Evolutionary conservation across 1,140 invertebrate species (phyloP).

Genomic region (Pseudomyrmex concolor): DNA sequence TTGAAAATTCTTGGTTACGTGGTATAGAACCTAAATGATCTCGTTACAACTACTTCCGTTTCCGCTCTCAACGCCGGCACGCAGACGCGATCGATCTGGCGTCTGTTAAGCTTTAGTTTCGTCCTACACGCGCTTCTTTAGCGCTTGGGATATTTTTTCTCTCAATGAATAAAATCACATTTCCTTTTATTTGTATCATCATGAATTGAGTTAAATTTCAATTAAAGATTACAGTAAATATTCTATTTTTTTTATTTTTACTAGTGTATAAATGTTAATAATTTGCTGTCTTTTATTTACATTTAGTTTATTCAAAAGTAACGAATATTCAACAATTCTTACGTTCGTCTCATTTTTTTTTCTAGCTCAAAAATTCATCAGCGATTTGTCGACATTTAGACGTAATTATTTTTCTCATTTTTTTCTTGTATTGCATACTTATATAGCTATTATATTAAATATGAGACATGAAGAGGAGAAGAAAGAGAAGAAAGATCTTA

Average conservation of each 20-base stretch:
- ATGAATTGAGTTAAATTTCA: not conserved
- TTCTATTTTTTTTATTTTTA: not conserved
- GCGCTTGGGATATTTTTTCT: conserved; percentile 12
- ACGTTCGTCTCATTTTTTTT: no score
- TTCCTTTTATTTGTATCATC: not conserved
- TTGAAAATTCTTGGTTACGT: conserved; percentile 34
- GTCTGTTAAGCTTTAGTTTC: conserved; percentile 57
- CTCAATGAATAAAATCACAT: not conserved
- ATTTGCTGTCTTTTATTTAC: no score
- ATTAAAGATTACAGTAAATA: not conserved
- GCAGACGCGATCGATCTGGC: conserved; percentile 73
- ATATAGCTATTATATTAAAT: conserved; percentile 27
- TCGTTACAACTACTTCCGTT: conserved; percentile 57
- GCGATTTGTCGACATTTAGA: not conserved
- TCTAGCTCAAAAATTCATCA: no score
- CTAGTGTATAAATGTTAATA: no score
- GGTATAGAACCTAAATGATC: conserved; percentile 39
- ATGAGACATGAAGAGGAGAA: not conserved
- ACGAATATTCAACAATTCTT: no score
- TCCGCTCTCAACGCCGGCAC: conserved; percentile 56
- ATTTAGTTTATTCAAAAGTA: no score
- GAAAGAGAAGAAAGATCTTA: no score
- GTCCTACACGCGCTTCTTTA: conserved; percentile 2
- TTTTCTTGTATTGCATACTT: conserved; percentile 2
- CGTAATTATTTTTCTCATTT: not conserved